Percentiles rank a stretch among this genome's conserved stretches.
phyloP scores from a whole-genome alignment of 2,113 vertebrate genomes.

The Embiotoca jacksoni region DNA sequence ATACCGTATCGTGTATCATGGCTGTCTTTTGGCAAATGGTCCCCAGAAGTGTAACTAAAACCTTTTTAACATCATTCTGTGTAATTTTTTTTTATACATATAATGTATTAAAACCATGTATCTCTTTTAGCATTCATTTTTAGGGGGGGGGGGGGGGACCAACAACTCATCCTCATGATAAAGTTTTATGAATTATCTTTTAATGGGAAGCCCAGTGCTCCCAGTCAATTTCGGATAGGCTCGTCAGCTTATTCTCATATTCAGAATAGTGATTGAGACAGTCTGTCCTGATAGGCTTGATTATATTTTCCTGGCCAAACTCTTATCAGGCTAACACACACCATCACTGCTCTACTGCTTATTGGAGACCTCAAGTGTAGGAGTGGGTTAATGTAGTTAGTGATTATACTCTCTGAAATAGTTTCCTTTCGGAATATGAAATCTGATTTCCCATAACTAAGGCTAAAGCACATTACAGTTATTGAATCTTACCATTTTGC shows the following conservation, averaged over 20 bases:
- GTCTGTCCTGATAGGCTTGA: conserved; percentile 16
- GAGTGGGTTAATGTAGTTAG: conserved; percentile 35
- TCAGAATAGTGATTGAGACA: background rate
- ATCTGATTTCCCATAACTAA: background rate
- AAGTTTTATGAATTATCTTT: background rate
- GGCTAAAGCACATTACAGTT: background rate
- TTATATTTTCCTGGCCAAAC: conserved; percentile 21
- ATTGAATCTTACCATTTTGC: background rate
- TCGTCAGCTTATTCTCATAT: conserved; percentile 26
- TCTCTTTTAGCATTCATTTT: background rate
- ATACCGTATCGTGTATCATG: too few species aligned
- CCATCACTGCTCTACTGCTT: conserved; percentile 25
- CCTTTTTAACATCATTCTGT: too few species aligned
- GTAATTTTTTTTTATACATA: background rate
- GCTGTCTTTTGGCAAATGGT: too few species aligned
- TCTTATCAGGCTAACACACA: conserved; percentile 58
- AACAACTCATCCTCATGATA: background rate
- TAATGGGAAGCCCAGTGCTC: conserved; percentile 2
- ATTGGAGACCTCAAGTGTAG: conserved; percentile 33
- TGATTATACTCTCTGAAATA: conserved; percentile 11
- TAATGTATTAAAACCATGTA: background rate
- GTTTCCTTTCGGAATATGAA: background rate
- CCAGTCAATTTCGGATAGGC: background rate
- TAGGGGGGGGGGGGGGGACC: too few species aligned
- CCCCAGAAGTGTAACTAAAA: too few species aligned